Evolutionary conservation across 2,797 vertebrate species (phyloP).

Genomic region (Chrysolophus pictus): DNA sequence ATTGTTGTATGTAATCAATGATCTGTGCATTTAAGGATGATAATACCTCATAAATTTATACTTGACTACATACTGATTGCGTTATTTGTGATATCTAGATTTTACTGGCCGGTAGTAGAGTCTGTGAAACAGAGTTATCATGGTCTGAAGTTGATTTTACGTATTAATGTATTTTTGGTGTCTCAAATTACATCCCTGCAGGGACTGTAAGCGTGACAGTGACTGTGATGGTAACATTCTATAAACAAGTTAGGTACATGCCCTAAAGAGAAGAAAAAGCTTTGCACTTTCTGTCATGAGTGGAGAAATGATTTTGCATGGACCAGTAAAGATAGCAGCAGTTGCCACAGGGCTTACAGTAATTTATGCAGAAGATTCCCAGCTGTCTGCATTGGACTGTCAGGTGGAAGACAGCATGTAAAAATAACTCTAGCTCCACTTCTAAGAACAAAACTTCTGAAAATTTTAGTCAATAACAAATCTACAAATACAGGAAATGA

Average conservation of each 20-base stretch:
- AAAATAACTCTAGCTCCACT: slow-evolving; percentile 1
- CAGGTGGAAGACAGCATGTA: not conserved
- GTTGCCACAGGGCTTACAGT: not conserved
- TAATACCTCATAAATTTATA: not conserved
- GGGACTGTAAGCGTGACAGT: not conserved
- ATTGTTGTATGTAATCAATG: not conserved
- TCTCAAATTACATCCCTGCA: not conserved
- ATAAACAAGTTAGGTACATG: not conserved
- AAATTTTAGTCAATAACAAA: not conserved
- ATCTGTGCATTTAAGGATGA: not conserved
- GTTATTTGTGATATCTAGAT: not conserved
- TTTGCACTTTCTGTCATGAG: slow-evolving; percentile 5
- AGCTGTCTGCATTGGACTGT: not conserved
- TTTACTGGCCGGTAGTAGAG: not conserved
- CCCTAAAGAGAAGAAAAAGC: slow-evolving; percentile 30
- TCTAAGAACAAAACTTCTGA: not conserved
- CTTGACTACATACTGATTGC: not conserved
- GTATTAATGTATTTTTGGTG: not conserved
- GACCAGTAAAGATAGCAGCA: slow-evolving; percentile 1
- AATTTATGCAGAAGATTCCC: slow-evolving; percentile 35
- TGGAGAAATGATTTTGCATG: slow-evolving; percentile 35
- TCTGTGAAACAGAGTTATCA: not conserved
- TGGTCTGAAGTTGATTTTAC: not conserved
- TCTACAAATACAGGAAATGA: not conserved
- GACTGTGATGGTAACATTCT: slow-evolving; percentile 19